A percentile compares a stretch with the other conserved stretches of the same genome.
phyloP scores from a whole-genome alignment of 2,113 vertebrate species.

The Heterochromis multidens region DNA sequence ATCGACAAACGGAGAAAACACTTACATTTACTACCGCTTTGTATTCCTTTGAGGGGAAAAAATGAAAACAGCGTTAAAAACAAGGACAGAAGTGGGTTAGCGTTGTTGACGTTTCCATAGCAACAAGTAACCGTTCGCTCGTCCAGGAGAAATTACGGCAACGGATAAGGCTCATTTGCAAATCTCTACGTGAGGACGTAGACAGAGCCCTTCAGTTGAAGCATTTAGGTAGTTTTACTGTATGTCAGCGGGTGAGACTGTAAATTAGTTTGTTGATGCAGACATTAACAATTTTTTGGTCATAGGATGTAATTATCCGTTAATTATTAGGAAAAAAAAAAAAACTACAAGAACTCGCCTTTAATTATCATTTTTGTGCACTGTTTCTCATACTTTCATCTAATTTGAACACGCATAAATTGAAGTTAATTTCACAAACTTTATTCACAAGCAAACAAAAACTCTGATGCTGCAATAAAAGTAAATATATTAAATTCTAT shows the following conservation, averaged over 20 bases:
- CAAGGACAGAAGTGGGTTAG: fast-evolving
- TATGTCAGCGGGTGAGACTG: too few species aligned
- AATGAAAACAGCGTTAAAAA: neutral
- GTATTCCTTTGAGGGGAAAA: neutral
- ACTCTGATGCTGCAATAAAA: constrained; percentile 29
- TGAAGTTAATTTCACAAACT: constrained; percentile 13
- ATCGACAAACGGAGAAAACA: neutral
- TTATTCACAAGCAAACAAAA: constrained; percentile 26
- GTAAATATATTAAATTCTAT: constrained; percentile 84
- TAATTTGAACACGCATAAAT: neutral
- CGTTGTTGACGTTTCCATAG: neutral
- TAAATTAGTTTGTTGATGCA: too few species aligned
- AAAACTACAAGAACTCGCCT: too few species aligned
- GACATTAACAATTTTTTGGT: too few species aligned
- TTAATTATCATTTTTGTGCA: neutral
- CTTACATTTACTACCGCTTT: neutral
- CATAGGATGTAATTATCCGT: neutral
- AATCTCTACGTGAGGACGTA: neutral
- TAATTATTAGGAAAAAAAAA: too few species aligned
- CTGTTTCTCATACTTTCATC: neutral
- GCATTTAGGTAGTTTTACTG: neutral
- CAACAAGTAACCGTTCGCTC: neutral
- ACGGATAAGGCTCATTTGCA: constrained; percentile 4
- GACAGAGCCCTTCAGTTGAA: fast-evolving
- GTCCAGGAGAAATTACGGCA: constrained; percentile 36